Base-by-base conservation (phyloP, 2,797 vertebrate genomes). In the Natrix natrix region DNA sequence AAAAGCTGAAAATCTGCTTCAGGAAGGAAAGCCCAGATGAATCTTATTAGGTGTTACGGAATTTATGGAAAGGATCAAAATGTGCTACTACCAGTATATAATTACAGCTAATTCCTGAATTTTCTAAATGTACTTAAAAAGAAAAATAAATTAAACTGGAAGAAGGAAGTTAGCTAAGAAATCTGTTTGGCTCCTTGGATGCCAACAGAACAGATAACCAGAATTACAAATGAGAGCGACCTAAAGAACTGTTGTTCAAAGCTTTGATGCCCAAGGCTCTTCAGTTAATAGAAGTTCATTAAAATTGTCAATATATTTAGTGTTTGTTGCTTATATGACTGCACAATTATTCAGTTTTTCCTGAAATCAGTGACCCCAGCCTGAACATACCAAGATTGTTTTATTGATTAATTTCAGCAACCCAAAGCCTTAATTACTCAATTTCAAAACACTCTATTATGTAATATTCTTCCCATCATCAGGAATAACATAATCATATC, bases 221-320 rank as follows among this genome's bases (percentile, higher is more conserved):
- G 89, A 97, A 96, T 97, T 95, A 96, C 95, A 97, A 94, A 96
- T 95, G 94, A 96, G 92, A 92, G 88, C 69, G 7, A 0, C 0
- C 54, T 95, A 91, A 93, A 90, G 83, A 92, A 94, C 86, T 94
- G 86, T 95, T 96, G 86, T 90, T 92, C 94, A 94, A 96, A 96
- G 94, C 95, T 92, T 94, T 93, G 94, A 43, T 92, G 61, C 86
- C 93, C 92, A 90, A 93, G 88, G 6, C 92, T 93, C 91, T 93
- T 78, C 94, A 95, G 95, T 94, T 95, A 95, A 56, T 56, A 94
- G 95, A 95, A 96, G 63, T 93, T 94, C 61, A 92, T 93, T 94
- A 93, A 74, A 97, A 97, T 52, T 94, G 93, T 95, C 93, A 95
- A 17, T 63, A 69, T 89, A n/a, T 87, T 6, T 43, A 92, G 22